These are phyloP conservation scores for Sanderia malayensis DNA, from an alignment of 30 jellyfish, hydroid and myxozoan genomes.

Conservation along the genomic window DNA sequence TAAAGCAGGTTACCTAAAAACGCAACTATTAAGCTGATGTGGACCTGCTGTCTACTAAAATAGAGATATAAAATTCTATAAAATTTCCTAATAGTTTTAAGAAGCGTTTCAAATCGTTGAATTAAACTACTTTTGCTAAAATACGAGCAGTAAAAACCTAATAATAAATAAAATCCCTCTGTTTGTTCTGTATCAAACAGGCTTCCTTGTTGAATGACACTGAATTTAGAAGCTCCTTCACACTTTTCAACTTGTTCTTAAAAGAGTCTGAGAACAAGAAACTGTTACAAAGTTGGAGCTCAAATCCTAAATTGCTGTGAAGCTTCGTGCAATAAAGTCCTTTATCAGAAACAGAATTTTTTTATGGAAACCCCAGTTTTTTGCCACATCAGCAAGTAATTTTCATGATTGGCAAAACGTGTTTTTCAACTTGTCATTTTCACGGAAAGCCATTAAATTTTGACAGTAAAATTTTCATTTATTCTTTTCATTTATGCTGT, in stretches of 20 bases:
- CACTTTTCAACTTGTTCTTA: constrained; percentile 40
- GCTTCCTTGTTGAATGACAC: constrained; percentile 18
- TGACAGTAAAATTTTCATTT: too few relatives aligned
- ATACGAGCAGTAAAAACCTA: not conserved
- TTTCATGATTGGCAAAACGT: too few relatives aligned
- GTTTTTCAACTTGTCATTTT: too few relatives aligned
- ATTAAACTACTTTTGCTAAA: constrained; percentile 7
- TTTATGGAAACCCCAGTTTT: too few relatives aligned
- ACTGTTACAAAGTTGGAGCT: too few relatives aligned
- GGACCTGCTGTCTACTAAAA: constrained; percentile 8
- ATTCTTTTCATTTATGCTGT: too few relatives aligned
- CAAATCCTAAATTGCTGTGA: too few relatives aligned
- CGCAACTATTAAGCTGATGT: not conserved
- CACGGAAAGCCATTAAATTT: too few relatives aligned
- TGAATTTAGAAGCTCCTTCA: constrained; percentile 40
- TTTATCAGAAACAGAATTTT: too few relatives aligned
- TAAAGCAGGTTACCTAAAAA: not conserved
- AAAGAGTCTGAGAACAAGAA: too few relatives aligned
- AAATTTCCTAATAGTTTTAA: not conserved
- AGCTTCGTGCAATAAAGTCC: too few relatives aligned
- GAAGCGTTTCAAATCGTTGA: not conserved
- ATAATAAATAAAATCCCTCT: not conserved
- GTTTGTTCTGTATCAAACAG: constrained; percentile 3
- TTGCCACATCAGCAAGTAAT: too few relatives aligned
- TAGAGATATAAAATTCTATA: not conserved